Evolutionary conservation across 2,888 invertebrate species (phyloP).

Genomic region (Ceramica pisi): DNA sequence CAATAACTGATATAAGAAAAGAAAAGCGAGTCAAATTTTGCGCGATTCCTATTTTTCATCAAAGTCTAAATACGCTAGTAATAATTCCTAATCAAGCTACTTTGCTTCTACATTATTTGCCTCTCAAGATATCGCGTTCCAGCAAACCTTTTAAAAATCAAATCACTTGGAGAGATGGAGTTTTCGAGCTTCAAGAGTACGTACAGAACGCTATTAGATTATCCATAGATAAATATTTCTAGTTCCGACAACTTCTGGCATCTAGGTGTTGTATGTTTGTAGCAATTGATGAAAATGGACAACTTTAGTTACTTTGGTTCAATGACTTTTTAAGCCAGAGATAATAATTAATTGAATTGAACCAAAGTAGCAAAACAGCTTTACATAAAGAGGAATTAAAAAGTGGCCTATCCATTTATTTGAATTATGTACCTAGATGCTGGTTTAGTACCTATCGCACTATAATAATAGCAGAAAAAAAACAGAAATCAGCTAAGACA

Average conservation of each 20-base stretch:
- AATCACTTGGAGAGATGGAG: constrained; percentile 34
- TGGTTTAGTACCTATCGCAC: neutral
- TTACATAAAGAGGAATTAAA: neutral
- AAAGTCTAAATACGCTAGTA: constrained; percentile 4
- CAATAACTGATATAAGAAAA: neutral
- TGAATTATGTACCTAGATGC: neutral
- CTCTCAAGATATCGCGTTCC: constrained; percentile 29
- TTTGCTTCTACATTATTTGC: constrained; percentile 10
- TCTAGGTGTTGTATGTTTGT: too few species aligned
- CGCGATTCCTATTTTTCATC: constrained; percentile 5
- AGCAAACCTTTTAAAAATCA: constrained; percentile 41
- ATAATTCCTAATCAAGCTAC: constrained; percentile 36
- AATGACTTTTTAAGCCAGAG: neutral
- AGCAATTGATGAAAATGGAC: too few species aligned
- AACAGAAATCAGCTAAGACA: neutral
- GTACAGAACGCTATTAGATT: constrained; percentile 37
- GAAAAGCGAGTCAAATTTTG: neutral
- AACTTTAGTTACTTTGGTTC: neutral
- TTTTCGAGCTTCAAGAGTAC: constrained; percentile 22
- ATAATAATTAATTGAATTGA: neutral
- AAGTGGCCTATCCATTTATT: neutral
- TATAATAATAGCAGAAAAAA: neutral
- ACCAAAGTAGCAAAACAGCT: neutral
- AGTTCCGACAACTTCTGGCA: constrained; percentile 1
- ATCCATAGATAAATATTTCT: constrained; percentile 17